A percentile compares a stretch with the other conserved stretches of the same genome.
Conservation (phyloP, 2,113 vertebrate species). For the Cepphus grylle region DNA sequence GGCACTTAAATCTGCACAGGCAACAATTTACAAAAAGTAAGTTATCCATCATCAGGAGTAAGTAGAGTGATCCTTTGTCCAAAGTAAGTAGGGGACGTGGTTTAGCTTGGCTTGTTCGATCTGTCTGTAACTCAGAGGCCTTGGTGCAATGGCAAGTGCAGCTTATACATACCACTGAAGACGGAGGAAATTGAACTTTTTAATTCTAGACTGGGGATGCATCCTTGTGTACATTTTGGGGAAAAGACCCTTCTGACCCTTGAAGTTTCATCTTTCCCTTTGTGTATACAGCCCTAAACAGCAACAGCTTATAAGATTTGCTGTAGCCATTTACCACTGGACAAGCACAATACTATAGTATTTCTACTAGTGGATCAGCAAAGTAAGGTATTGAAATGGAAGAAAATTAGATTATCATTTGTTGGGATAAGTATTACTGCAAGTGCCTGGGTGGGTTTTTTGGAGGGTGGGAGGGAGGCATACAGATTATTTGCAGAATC, state of each 20-base stretch:
- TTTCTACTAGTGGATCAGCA: not conserved
- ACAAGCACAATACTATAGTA: fast-evolving
- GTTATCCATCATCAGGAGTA: not conserved
- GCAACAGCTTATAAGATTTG: not conserved
- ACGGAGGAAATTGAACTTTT: not conserved
- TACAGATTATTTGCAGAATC: not conserved
- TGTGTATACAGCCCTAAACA: not conserved
- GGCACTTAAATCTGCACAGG: not conserved
- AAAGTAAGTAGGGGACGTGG: not conserved
- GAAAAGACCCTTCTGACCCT: not conserved
- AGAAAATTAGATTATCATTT: not conserved
- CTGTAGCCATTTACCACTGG: not conserved
- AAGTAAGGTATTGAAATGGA: not conserved
- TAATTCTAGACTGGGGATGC: not conserved
- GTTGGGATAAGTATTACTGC: not conserved
- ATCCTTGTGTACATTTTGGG: not conserved
- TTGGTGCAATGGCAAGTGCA: not conserved
- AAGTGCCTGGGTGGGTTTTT: not conserved
- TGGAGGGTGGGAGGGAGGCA: not conserved
- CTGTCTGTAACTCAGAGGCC: not conserved
- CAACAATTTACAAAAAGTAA: not conserved
- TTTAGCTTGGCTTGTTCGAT: not conserved
- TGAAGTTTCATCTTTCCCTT: not conserved
- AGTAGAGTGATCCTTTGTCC: not conserved
- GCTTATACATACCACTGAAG: not conserved